phyloP scores from a whole-genome alignment of 1,140 invertebrate species.

The Leguminivora glycinivorella region DNA sequence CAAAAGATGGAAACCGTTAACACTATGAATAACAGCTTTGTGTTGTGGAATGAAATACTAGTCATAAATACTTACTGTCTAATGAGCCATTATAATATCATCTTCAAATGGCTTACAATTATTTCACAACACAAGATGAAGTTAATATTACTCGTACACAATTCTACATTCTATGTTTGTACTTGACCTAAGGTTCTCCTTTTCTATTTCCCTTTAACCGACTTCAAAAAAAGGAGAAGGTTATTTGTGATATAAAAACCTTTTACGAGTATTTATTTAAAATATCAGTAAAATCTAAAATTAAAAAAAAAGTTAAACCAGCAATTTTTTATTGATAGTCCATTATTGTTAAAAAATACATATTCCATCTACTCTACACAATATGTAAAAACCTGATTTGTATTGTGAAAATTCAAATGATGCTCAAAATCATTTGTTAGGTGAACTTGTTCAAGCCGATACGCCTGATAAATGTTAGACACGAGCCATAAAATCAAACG shows the following conservation, averaged over 20 bases:
- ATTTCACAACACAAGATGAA: neutral
- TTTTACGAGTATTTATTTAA: no score
- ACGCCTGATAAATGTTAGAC: conserved; percentile 10
- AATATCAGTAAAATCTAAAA: no score
- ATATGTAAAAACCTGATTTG: no score
- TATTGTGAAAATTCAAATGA: no score
- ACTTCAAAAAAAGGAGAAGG: no score
- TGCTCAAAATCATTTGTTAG: neutral
- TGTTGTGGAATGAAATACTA: neutral
- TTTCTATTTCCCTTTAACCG: no score
- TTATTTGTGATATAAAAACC: no score
- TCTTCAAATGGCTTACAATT: conserved; percentile 12
- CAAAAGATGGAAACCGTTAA: conserved; percentile 1
- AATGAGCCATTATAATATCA: conserved; percentile 20
- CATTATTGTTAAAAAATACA: no score
- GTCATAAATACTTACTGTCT: neutral
- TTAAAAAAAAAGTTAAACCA: no score
- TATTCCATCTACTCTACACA: no score
- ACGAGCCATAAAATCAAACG: conserved; percentile 12
- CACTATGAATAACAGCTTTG: conserved; percentile 3
- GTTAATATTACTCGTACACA: no score
- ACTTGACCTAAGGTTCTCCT: neutral
- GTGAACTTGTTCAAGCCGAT: neutral
- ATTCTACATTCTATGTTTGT: neutral
- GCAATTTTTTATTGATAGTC: no score